A percentile compares a stretch with the other conserved stretches of the same genome.
These are phyloP conservation scores for Operophtera brumata DNA, from an alignment of 2,888 invertebrate genomes.

Conservation along the genomic window DNA sequence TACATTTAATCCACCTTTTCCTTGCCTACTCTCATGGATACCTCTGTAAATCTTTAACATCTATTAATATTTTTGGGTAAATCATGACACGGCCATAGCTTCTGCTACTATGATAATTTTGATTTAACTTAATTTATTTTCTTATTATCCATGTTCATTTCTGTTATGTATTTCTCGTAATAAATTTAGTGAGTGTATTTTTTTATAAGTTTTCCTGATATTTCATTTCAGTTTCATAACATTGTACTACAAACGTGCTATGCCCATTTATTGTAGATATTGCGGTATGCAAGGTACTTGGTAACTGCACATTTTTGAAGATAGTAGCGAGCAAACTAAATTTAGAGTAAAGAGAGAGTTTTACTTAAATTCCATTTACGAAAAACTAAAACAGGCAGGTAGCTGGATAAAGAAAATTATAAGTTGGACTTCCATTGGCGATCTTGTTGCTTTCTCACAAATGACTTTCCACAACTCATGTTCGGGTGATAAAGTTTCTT, in stretches of 20 bases:
- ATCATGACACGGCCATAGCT: no score
- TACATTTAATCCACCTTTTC: no score
- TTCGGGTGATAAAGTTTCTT: no score
- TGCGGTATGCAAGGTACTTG: conserved; percentile 13
- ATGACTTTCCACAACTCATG: no score
- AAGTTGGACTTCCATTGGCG: background rate
- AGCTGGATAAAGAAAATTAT: background rate
- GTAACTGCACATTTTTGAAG: conserved; percentile 22
- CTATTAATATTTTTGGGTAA: no score
- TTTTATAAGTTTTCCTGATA: background rate
- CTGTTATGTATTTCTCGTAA: no score
- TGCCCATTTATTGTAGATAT: conserved; percentile 7
- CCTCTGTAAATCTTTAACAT: no score
- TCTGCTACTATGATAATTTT: no score
- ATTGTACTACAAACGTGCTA: conserved; percentile 12
- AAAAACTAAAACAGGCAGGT: background rate
- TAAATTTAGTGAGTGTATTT: background rate
- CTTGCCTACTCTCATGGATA: no score
- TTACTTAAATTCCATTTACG: background rate
- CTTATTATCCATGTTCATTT: no score
- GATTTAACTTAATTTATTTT: no score
- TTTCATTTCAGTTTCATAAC: conserved; percentile 16
- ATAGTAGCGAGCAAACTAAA: conserved; percentile 28
- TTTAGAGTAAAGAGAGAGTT: background rate
- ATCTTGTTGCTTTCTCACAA: background rate